Percentiles rank a stretch among this genome's conserved stretches.
These are phyloP conservation scores for Thera britannica DNA, from an alignment of 2,888 invertebrate genomes.

Conservation along the genomic window DNA sequence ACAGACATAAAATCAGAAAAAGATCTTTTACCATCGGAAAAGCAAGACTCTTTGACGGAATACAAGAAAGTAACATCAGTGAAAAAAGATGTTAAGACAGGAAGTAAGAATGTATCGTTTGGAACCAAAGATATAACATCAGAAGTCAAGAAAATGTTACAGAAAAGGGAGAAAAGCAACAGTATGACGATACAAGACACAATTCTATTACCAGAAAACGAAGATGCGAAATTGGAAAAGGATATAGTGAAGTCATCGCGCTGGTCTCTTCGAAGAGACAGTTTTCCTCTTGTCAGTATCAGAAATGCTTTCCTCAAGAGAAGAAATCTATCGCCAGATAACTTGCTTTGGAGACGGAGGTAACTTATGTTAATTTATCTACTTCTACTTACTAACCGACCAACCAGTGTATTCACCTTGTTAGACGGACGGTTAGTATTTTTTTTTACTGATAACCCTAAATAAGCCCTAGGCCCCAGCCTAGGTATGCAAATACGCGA, in stretches of 20 bases:
- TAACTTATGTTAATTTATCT: constrained; percentile 38
- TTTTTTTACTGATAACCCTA: too few relatives aligned
- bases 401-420: too few relatives aligned
- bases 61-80: neutral
- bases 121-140: neutral
- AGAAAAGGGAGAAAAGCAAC: neutral
- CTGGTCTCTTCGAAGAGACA: constrained; percentile 71
- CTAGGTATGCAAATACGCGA: too few relatives aligned
- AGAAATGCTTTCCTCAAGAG: constrained; percentile 67
- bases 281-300: constrained; percentile 68
- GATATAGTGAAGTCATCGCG: constrained; percentile 48
- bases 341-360: constrained; percentile 65
- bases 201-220: neutral
- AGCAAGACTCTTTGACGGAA: neutral
- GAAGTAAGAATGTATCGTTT: constrained; percentile 8
- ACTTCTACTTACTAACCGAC: neutral
- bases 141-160: neutral
- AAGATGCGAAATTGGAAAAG: constrained; percentile 36
- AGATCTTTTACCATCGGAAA: neutral
- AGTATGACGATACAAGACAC: neutral
- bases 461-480: too few relatives aligned
- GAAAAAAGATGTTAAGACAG: constrained; percentile 4
- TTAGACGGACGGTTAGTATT: too few relatives aligned
- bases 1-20: neutral
- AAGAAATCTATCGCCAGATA: constrained; percentile 62